phyloP scores from a whole-genome alignment of 1,140 invertebrate species.

The Drosophila miranda region DNA sequence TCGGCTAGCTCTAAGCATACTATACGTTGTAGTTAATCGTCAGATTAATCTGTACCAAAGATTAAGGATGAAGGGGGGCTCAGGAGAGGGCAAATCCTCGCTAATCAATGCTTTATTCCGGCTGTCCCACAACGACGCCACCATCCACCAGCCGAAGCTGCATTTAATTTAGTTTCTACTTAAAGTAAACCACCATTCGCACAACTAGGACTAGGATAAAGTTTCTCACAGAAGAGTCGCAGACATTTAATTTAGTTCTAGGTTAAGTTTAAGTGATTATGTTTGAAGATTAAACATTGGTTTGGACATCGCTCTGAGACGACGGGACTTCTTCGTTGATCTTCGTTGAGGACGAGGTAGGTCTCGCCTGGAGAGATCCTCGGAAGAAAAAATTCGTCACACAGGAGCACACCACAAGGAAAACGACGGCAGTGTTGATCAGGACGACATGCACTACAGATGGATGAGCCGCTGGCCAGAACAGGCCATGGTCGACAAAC shows the following conservation, averaged over 20 bases:
- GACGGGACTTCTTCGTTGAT: not conserved
- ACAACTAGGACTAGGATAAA: too few species aligned
- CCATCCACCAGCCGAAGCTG: slow-evolving; percentile 80
- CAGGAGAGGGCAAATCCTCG: slow-evolving; percentile 92
- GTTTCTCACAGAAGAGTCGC: too few species aligned
- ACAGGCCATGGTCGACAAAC: slow-evolving; percentile 91
- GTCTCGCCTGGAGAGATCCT: not conserved
- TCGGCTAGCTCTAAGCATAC: slow-evolving; percentile 14
- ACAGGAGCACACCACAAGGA: slow-evolving; percentile 44
- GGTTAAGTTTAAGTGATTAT: too few species aligned
- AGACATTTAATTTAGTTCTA: too few species aligned
- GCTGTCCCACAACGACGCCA: slow-evolving; percentile 79
- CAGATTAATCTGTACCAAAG: not conserved
- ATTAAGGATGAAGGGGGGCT: slow-evolving; percentile 75
- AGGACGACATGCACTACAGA: slow-evolving; percentile 86
- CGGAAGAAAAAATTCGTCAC: slow-evolving; percentile 6
- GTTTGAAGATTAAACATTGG: too few species aligned
- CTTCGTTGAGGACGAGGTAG: not conserved
- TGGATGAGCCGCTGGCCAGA: slow-evolving; percentile 96
- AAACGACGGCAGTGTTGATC: slow-evolving; percentile 82
- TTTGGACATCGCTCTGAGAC: too few species aligned
- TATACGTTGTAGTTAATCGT: slow-evolving; percentile 25
- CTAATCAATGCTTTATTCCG: slow-evolving; percentile 84
- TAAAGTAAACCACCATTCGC: slow-evolving; percentile 20
- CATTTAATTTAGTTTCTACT: slow-evolving; percentile 46